These are phyloP conservation scores for Otocyon megalotis DNA, from an alignment of 2,113 vertebrate species.

Conservation along the genomic window DNA sequence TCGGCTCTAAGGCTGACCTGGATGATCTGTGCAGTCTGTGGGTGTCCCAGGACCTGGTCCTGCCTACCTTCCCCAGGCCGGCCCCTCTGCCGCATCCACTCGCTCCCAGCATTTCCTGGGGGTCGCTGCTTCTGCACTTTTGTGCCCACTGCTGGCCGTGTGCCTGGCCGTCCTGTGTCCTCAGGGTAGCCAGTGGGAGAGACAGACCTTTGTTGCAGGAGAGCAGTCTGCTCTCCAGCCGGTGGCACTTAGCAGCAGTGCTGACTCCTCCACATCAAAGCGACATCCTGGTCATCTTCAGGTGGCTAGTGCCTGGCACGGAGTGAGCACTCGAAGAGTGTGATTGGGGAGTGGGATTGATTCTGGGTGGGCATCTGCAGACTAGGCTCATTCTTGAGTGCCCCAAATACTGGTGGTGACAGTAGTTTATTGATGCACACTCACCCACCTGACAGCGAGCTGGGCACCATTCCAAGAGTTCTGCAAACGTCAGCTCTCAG, in stretches of 20 bases:
- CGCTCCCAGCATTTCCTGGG: too few relatives aligned
- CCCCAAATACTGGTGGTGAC: background rate
- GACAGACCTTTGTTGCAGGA: background rate
- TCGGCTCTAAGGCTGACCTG: background rate
- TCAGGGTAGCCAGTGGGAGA: background rate
- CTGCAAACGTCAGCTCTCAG: fast-evolving
- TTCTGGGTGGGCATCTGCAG: too few relatives aligned
- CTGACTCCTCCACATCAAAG: background rate
- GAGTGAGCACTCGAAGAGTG: background rate
- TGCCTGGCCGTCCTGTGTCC: too few relatives aligned
- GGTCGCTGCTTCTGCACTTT: background rate
- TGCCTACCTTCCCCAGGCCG: background rate
- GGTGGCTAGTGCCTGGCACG: too few relatives aligned
- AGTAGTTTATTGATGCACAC: too few relatives aligned
- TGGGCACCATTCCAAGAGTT: background rate
- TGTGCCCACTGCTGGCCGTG: background rate
- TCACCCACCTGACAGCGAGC: background rate
- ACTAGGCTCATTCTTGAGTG: background rate
- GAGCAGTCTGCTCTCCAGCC: too few relatives aligned
- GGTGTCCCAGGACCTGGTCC: background rate
- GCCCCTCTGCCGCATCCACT: background rate
- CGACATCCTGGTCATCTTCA: fast-evolving
- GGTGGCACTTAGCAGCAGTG: background rate
- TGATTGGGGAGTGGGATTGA: too few relatives aligned
- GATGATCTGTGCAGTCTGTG: background rate